Evolutionary conservation across 53 echinoderm and acorn worm genomes (phyloP), one percentile per base, ranked within the genome.

Genomic region (Echinarachnius parma): DNA sequence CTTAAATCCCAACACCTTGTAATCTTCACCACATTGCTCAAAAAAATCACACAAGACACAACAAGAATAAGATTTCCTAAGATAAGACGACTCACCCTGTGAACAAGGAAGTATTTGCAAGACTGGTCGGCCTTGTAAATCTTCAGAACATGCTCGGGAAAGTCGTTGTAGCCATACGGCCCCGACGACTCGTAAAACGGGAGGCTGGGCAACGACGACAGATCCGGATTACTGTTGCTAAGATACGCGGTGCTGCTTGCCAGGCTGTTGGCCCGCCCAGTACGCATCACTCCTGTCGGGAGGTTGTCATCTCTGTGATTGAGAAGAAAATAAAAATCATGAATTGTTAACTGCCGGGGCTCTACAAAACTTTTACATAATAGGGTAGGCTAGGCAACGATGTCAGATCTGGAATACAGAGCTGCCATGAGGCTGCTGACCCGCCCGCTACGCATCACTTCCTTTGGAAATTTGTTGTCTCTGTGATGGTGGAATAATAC

Each of bases 191-290:
- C 90, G 53, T 78, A 89, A 69, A 76, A 79, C 37, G 87, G 75
- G 11, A 84, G 33, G 35, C 87, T 65, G 29, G 88, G 77, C 3
- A 86, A 76, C 14, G 90, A 80, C 1, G 95, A 83, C 50, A 95
- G 86, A 78, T 95, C 95, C 3, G 95, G 95, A 56, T 95, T 95
- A 24, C 95, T 95, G 77, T 90, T 95, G 53, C 95, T 95, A 20
- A 90, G 84, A 71, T 89, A 87, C 15, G 84, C 84, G 32, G 78
- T 90, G 62, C 82, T 82, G 45, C 87, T 81, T 15, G 79, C 76
- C 18, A 89, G 78, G 62, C 93, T 93, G 62, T 77, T 65, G 21
- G 79, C 66, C n/a, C 66, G 48, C 20, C 66, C 66, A 27, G 63
- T 66, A 13, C 66, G 55, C 44, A 56, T 79, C 34, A 62, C 21